Conservation (phyloP, 2,888 invertebrate species). For the Cerastis leucographa region DNA sequence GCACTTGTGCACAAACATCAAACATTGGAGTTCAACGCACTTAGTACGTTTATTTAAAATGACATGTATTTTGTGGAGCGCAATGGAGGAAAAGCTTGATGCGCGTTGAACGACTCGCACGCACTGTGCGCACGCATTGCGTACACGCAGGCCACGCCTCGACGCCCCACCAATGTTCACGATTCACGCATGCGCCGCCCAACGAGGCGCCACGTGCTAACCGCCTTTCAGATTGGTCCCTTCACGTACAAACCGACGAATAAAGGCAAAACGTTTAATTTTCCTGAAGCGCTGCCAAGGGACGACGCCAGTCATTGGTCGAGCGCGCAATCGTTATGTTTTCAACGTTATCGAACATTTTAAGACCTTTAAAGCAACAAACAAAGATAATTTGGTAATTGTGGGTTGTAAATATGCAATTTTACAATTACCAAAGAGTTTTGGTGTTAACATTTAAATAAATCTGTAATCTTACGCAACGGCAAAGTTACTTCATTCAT, state of each 20-base stretch:
- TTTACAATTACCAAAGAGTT: constrained; percentile 27
- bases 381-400: constrained; percentile 29
- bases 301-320: constrained; percentile 76
- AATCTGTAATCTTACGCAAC: constrained; percentile 46
- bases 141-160: constrained; percentile 84
- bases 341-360: constrained; percentile 42
- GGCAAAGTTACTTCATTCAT: constrained; percentile 22
- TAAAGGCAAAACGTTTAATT: constrained; percentile 77
- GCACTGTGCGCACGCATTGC: constrained; percentile 87
- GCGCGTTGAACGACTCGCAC: constrained; percentile 79
- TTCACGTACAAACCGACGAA: constrained; percentile 79
- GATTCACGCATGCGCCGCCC: constrained; percentile 76
- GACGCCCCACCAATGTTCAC: constrained; percentile 73
- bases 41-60: constrained; percentile 55
- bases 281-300: constrained; percentile 82
- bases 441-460: constrained; percentile 32
- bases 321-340: constrained; percentile 49
- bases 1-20: constrained; percentile 63
- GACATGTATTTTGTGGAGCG: constrained; percentile 54
- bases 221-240: constrained; percentile 86
- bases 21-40: constrained; percentile 66
- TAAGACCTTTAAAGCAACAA: constrained; percentile 30
- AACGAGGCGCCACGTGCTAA: constrained; percentile 73
- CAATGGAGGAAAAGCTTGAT: constrained; percentile 66
- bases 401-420: constrained; percentile 20